Evolutionary conservation across 2,888 invertebrate species (phyloP).

Genomic region (Sipunculus nudus): DNA sequence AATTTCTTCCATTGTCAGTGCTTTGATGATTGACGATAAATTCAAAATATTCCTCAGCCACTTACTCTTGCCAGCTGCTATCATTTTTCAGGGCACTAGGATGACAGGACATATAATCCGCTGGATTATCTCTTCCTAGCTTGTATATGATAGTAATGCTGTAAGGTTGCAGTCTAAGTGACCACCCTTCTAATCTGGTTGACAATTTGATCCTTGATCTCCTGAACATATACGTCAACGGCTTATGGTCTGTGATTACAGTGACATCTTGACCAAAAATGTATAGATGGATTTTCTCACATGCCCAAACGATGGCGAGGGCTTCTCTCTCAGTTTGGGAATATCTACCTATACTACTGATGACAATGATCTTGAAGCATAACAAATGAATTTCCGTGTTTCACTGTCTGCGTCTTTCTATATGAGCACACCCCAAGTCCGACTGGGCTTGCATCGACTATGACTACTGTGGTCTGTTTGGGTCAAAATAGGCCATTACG

Average conservation of each 20-base stretch:
- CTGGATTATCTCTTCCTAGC: conserved; percentile 37
- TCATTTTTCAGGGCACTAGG: conserved; percentile 4
- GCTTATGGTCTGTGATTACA: conserved; percentile 12
- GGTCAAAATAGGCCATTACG: no score
- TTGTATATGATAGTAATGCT: conserved; percentile 27
- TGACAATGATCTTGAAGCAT: no score
- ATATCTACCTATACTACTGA: no score
- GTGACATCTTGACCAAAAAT: conserved; percentile 6
- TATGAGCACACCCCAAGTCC: no score
- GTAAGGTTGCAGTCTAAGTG: conserved; percentile 35
- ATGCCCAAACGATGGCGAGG: conserved; percentile 4
- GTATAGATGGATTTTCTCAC: conserved; percentile 1
- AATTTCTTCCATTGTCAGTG: conserved; percentile 7
- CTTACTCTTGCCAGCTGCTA: conserved; percentile 1
- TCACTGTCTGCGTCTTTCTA: no score
- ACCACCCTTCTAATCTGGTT: conserved; percentile 43
- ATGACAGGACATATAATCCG: conserved; percentile 41
- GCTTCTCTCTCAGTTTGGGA: conserved; percentile 16
- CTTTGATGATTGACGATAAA: conserved; percentile 17
- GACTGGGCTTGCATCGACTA: no score
- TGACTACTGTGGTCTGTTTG: no score
- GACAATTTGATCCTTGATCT: conserved; percentile 38
- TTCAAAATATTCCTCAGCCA: conserved; percentile 32
- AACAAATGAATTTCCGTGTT: no score
- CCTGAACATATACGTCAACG: conserved; percentile 2